Percentiles rank a stretch among this genome's conserved stretches.
Evolutionary conservation across 2,888 invertebrate species (phyloP).

Genomic region (Catotricha subobsoleta): DNA sequence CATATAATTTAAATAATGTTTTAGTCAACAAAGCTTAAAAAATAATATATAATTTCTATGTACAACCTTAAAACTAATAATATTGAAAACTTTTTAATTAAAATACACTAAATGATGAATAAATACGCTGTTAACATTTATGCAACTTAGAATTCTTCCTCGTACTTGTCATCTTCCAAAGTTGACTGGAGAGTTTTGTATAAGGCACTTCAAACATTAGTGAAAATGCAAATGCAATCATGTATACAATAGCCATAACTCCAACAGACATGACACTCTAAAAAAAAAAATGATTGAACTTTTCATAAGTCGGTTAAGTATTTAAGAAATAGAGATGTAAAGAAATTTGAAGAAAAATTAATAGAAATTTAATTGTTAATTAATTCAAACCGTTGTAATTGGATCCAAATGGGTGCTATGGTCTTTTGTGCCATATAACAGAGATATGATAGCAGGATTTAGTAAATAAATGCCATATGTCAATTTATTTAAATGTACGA

Average conservation of each 20-base stretch:
- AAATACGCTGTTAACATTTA: too few relatives aligned
- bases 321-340: background rate
- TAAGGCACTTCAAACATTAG: constrained; percentile 26
- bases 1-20: too few relatives aligned
- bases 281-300: background rate
- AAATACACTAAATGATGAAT: too few relatives aligned
- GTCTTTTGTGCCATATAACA: constrained; percentile 28
- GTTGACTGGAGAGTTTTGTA: constrained; percentile 25
- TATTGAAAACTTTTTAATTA: too few relatives aligned
- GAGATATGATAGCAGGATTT: constrained; percentile 36
- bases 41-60: too few relatives aligned
- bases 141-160: too few relatives aligned
- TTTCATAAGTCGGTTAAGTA: too few relatives aligned
- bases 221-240: constrained; percentile 23
- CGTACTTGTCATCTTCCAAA: too few relatives aligned
- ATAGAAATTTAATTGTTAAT: constrained; percentile 5
- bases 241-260: constrained; percentile 23
- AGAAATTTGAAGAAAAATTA: constrained; percentile 1
- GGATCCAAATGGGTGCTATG: constrained; percentile 27
- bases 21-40: too few relatives aligned
- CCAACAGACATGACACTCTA: constrained; percentile 24
- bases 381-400: constrained; percentile 22
- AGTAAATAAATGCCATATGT: constrained; percentile 40
- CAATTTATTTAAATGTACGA: constrained; percentile 33
- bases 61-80: too few relatives aligned